Conservation (phyloP, 2,888 invertebrate species). For the Theodoxus fluviatilis region DNA sequence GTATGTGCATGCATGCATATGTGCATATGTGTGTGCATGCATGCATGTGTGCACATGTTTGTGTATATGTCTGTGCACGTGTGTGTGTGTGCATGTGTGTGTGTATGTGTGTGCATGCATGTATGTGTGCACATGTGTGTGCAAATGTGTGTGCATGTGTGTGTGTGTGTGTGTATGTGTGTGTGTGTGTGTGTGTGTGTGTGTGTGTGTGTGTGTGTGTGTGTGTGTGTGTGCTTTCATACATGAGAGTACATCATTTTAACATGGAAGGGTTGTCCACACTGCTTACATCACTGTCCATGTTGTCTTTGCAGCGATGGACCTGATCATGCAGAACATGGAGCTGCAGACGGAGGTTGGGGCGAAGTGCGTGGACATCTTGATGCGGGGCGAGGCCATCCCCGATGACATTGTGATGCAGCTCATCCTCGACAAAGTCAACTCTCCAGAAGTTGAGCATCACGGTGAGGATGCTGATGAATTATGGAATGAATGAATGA, state of each 20-base stretch:
- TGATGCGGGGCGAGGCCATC: constrained; percentile 61
- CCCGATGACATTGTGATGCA: constrained; percentile 61
- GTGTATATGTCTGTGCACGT: background rate
- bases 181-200: background rate
- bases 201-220: background rate
- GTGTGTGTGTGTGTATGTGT: background rate
- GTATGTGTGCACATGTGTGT: background rate
- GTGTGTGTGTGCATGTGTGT: constrained; percentile 11
- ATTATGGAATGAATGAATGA: too few relatives aligned
- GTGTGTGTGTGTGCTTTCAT: background rate
- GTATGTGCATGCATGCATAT: background rate
- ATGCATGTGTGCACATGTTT: background rate
- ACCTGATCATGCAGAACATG: constrained; percentile 58
- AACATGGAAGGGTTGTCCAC: too few relatives aligned
- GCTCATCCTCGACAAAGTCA: constrained; percentile 62
- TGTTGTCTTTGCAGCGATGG: constrained; percentile 52
- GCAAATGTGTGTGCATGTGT: background rate
- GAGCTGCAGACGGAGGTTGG: constrained; percentile 62
- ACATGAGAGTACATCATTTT: too few relatives aligned
- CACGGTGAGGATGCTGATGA: constrained; percentile 51
- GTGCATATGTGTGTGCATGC: background rate
- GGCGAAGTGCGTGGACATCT: constrained; percentile 53
- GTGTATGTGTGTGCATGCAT: constrained; percentile 6
- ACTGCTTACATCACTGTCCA: too few relatives aligned
- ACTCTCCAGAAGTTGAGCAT: constrained; percentile 65